Conservation (phyloP, 2,888 invertebrate species). For the Entomobrya multifasciata region DNA sequence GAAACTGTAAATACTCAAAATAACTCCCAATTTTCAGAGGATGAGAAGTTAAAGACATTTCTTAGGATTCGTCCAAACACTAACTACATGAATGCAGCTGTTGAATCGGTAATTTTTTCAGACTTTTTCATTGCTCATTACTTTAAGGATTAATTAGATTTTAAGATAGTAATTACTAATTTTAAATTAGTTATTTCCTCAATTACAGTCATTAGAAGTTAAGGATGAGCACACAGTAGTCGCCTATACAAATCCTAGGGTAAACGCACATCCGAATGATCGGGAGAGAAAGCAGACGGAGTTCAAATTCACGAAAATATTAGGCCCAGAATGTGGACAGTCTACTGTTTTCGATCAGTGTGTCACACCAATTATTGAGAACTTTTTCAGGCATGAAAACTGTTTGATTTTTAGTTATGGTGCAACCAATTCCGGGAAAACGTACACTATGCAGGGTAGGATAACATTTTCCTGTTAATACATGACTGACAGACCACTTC, state of each 20-base stretch:
- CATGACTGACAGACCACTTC: too few species aligned
- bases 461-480: too few species aligned
- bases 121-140: too few species aligned
- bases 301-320: conserved; percentile 83
- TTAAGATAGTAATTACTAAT: not conserved
- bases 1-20: not conserved
- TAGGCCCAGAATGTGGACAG: conserved; percentile 82
- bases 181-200: not conserved
- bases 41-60: conserved; percentile 67
- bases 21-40: conserved; percentile 13
- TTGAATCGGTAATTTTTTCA: not conserved
- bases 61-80: conserved; percentile 51
- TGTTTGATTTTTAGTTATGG: conserved; percentile 93
- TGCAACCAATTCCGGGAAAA: conserved; percentile 94
- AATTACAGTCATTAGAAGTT: conserved; percentile 80
- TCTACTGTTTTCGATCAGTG: conserved; percentile 84
- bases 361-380: conserved; percentile 84
- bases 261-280: not conserved
- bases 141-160: conserved; percentile 28
- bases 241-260: conserved; percentile 20
- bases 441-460: conserved; percentile 88
- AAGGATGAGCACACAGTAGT: conserved; percentile 63
- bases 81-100: not conserved
- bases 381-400: conserved; percentile 86
- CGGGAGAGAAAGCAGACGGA: conserved; percentile 77